Conservation (phyloP, 2,113 vertebrate genomes). For the Protomyctophum bolini region DNA sequence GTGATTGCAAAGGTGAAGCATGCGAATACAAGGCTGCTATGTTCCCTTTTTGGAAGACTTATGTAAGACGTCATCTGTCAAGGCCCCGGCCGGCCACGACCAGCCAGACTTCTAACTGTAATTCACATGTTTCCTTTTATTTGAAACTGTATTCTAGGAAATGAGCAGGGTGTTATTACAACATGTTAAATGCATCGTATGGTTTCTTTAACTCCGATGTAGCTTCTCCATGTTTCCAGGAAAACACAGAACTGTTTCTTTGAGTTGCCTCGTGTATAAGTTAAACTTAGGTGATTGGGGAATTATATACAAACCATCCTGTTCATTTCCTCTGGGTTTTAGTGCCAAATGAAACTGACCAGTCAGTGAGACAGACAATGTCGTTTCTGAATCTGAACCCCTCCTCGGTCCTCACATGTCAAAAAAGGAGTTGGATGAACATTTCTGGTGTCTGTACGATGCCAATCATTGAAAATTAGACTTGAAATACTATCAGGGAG, state of each 20-base stretch:
- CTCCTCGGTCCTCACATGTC: constrained; percentile 60
- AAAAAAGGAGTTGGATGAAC: constrained; percentile 52
- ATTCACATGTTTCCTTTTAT: constrained; percentile 33
- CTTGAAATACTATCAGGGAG: constrained; percentile 39
- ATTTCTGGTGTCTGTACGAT: constrained; percentile 51
- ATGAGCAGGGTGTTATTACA: constrained; percentile 5
- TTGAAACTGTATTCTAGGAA: constrained; percentile 6
- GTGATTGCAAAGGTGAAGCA: not conserved
- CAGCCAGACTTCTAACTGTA: constrained; percentile 4
- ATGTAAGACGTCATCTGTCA: not conserved
- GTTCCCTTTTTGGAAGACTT: not conserved
- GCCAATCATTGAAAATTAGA: constrained; percentile 36
- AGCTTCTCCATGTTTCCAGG: not conserved
- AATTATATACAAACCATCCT: constrained; percentile 42
- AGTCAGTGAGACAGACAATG: constrained; percentile 32
- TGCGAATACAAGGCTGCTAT: too few species aligned
- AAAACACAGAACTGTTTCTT: not conserved
- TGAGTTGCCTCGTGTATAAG: constrained; percentile 32
- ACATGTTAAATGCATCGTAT: not conserved
- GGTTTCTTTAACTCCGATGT: too few species aligned
- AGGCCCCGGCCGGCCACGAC: not conserved
- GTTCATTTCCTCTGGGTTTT: constrained; percentile 36
- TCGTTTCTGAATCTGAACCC: constrained; percentile 36
- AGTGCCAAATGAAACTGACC: constrained; percentile 29
- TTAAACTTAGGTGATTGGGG: constrained; percentile 45